These are phyloP conservation scores for Onthophagus taurus DNA, from an alignment of 1,140 invertebrate species.

Conservation along the genomic window DNA sequence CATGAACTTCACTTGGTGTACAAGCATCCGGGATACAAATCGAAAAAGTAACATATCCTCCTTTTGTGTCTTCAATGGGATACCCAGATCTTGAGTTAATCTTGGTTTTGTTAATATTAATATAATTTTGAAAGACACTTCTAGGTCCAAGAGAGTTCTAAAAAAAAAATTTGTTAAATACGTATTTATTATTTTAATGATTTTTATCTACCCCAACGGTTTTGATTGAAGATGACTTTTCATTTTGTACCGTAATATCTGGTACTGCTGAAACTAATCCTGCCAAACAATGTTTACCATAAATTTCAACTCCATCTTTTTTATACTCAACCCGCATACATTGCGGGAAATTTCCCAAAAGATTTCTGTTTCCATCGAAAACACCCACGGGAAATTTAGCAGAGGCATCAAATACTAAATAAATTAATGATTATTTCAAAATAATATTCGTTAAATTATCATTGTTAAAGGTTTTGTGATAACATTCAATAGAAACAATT, in stretches of 20 bases:
- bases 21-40: constrained; percentile 5
- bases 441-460: too few species aligned
- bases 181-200: neutral
- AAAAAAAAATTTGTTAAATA: neutral
- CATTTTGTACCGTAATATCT: neutral
- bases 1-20: neutral
- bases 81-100: neutral
- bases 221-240: neutral
- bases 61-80: constrained; percentile 2
- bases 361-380: neutral
- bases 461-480: too few species aligned
- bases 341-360: constrained; percentile 3
- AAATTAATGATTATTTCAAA: neutral
- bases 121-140: neutral
- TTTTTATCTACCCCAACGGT: neutral
- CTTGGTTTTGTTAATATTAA: neutral
- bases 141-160: neutral
- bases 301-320: neutral
- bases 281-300: constrained; percentile 5
- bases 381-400: constrained; percentile 5
- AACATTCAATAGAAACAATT: too few species aligned
- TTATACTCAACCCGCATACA: neutral
- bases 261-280: neutral
- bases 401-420: constrained; percentile 7
- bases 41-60: constrained; percentile 4